Evolutionary conservation across 2,113 vertebrate genomes (phyloP).

Genomic region (Chiloscyllium plagiosum): DNA sequence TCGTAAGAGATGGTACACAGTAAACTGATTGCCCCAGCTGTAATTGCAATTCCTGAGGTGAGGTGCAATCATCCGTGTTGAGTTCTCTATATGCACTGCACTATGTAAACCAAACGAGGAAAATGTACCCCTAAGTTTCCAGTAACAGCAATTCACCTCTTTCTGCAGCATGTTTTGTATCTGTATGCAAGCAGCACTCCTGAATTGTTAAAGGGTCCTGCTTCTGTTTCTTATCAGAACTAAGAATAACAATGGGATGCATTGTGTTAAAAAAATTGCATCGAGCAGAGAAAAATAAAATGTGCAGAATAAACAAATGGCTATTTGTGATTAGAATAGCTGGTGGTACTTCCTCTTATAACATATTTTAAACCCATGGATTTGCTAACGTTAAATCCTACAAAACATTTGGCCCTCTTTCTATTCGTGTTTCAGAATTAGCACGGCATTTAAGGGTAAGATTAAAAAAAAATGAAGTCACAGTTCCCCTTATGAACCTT

Average conservation of each 20-base stretch:
- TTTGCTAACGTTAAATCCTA: not conserved
- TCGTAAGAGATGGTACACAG: not conserved
- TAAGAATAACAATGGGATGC: not conserved
- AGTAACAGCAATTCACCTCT: not conserved
- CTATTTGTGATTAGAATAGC: not conserved
- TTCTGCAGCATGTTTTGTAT: not conserved
- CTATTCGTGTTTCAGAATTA: not conserved
- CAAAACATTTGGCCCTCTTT: not conserved
- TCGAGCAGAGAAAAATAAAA: not conserved
- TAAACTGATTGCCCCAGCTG: not conserved
- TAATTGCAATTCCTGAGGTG: not conserved
- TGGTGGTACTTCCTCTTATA: not conserved
- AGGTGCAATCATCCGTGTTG: not conserved
- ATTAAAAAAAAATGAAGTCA: not conserved
- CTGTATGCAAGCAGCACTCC: not conserved
- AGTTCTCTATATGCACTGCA: not conserved
- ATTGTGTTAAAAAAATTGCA: not conserved
- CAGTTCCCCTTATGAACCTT: not conserved
- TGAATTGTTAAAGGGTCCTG: not conserved
- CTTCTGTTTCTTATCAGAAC: not conserved
- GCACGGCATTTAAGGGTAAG: not conserved
- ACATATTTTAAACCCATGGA: not conserved
- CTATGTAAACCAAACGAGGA: not conserved
- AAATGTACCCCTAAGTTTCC: not conserved
- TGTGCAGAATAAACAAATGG: not conserved